Evolutionary conservation across 2,888 invertebrate species (phyloP).

Genomic region (Xylota segnis): DNA sequence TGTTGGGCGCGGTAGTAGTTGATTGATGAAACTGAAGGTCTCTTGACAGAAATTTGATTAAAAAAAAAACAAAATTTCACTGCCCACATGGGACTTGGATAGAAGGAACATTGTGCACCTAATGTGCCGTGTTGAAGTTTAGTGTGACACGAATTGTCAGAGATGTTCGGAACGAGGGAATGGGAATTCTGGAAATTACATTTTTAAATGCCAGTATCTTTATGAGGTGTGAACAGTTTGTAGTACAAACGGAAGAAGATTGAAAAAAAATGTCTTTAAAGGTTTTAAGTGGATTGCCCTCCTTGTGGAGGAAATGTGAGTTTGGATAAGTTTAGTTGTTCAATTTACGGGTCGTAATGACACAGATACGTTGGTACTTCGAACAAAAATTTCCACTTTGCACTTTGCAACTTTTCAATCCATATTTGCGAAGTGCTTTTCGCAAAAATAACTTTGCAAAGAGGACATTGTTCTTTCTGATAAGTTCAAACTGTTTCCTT

Average conservation of each 20-base stretch:
- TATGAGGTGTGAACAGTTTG: conserved; percentile 51
- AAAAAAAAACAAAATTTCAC: conserved; percentile 54
- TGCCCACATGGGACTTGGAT: conserved; percentile 72
- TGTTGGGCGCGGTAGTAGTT: conserved; percentile 27
- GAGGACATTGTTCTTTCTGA: too few species aligned
- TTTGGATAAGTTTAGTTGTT: too few species aligned
- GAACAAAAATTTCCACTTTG: too few species aligned
- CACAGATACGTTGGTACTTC: too few species aligned
- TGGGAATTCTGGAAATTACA: not conserved
- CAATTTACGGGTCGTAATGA: too few species aligned
- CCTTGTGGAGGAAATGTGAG: too few species aligned
- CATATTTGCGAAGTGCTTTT: too few species aligned
- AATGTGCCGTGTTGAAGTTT: conserved; percentile 44
- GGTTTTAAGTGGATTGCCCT: not conserved
- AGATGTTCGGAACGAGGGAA: not conserved
- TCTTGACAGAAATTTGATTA: conserved; percentile 72
- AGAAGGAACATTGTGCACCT: conserved; percentile 10
- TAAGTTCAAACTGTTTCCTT: too few species aligned
- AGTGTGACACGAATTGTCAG: conserved; percentile 46
- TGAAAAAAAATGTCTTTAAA: too few species aligned
- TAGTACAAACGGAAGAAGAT: not conserved
- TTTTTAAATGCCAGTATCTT: conserved; percentile 55
- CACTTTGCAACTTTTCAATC: too few species aligned
- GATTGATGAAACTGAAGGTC: conserved; percentile 68
- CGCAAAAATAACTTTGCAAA: too few species aligned